phyloP scores from a whole-genome alignment of 2,113 vertebrate species.

The Pagrus major region DNA sequence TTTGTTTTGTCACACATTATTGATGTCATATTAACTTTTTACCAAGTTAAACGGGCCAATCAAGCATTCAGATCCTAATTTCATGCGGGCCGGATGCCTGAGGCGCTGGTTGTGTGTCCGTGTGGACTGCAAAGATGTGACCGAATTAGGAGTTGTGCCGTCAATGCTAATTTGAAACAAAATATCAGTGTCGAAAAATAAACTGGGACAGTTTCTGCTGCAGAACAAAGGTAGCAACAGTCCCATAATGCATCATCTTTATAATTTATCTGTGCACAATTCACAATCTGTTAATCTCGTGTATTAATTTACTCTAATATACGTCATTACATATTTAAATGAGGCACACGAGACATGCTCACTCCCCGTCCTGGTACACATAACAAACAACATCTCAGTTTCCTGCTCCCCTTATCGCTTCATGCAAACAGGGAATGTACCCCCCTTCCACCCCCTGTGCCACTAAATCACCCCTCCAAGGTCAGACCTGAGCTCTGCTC shows the following conservation, averaged over 20 bases:
- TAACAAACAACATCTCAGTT: not conserved
- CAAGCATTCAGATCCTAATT: not conserved
- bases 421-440: constrained; percentile 3
- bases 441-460: not conserved
- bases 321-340: not conserved
- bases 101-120: not conserved
- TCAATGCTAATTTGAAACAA: not conserved
- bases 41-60: not conserved
- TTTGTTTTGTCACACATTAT: not conserved
- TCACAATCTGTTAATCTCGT: not conserved
- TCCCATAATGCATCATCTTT: not conserved
- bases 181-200: not conserved
- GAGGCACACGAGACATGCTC: not conserved
- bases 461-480: constrained; percentile 70
- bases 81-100: not conserved
- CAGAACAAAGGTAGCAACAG: not conserved
- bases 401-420: not conserved
- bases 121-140: not conserved
- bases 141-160: not conserved
- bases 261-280: not conserved
- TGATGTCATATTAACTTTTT: not conserved
- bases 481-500: constrained; percentile 64
- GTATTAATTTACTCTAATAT: not conserved
- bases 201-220: not conserved
- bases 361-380: not conserved